Percentiles rank a stretch among this genome's conserved stretches.
These are phyloP conservation scores for Ostrea denselamellosa DNA, from an alignment of 1,140 invertebrate species.

Conservation along the genomic window DNA sequence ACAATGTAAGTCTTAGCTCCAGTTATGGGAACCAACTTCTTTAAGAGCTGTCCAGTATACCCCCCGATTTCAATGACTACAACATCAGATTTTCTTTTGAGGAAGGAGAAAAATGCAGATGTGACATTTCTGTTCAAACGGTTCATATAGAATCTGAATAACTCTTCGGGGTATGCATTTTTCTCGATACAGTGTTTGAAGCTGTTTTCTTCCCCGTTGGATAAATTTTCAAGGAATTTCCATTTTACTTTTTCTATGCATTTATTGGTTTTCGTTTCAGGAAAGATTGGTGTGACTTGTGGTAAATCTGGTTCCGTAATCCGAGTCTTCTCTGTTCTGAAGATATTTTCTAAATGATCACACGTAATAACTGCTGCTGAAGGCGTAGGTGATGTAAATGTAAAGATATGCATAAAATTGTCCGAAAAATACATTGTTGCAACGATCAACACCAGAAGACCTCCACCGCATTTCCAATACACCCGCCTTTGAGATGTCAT, in stretches of 20 bases:
- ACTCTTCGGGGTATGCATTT: background rate
- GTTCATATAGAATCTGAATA: background rate
- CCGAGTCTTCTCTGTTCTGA: background rate
- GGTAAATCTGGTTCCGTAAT: background rate
- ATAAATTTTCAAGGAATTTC: background rate
- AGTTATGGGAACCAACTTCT: background rate
- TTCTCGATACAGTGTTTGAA: background rate
- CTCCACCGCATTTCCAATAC: no score
- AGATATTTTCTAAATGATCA: background rate
- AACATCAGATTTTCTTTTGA: background rate
- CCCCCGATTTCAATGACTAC: conserved; percentile 6
- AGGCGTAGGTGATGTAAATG: no score
- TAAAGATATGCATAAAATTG: no score
- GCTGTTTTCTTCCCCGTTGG: background rate
- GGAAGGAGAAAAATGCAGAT: background rate
- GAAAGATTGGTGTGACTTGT: background rate
- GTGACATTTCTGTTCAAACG: background rate
- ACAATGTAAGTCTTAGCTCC: background rate
- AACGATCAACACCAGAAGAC: background rate
- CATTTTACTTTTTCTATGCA: background rate
- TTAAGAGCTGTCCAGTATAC: background rate
- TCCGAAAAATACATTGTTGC: background rate
- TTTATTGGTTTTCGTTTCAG: background rate
- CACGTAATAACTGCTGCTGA: background rate
- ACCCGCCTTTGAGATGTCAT: no score